These are phyloP conservation scores for zebrafish (Danio rerio) DNA, from an alignment of 2,113 vertebrate species.

Conservation along the genomic window DNA sequence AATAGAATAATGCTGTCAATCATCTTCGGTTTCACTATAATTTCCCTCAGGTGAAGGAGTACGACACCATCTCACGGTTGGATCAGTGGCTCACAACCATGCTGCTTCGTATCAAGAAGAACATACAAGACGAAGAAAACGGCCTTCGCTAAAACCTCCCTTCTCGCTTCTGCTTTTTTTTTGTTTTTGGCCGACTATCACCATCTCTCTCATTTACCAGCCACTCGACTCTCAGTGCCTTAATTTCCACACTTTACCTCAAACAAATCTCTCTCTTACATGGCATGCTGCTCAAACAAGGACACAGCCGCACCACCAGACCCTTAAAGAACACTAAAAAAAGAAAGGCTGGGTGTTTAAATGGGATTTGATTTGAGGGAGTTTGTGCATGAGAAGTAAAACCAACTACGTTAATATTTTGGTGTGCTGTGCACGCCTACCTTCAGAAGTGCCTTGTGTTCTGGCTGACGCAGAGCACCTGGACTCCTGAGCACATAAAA, in stretches of 20 bases:
- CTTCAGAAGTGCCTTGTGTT: conserved; percentile 26
- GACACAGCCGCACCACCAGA: not conserved
- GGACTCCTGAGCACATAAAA: conserved; percentile 30
- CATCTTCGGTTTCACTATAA: not conserved
- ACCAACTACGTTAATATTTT: conserved; percentile 18
- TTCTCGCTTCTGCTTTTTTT: conserved; percentile 7
- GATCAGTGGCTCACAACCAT: conserved; percentile 97
- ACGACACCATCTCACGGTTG: conserved; percentile 89
- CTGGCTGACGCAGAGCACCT: not conserved
- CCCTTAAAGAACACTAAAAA: conserved; percentile 37
- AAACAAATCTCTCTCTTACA: not conserved
- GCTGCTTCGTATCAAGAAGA: conserved; percentile 95
- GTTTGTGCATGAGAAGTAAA: conserved; percentile 28
- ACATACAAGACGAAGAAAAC: conserved; percentile 87
- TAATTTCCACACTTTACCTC: conserved; percentile 3
- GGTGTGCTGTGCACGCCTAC: conserved; percentile 18
- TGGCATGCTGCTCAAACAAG: not conserved
- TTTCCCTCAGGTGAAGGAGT: conserved; percentile 87
- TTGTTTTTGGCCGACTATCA: not conserved
- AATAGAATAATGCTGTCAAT: not conserved
- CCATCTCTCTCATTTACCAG: not conserved
- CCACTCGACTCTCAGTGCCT: conserved; percentile 25
- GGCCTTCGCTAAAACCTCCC: conserved; percentile 77
- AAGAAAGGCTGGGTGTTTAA: conserved; percentile 10
- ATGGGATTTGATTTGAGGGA: conserved; percentile 1